Evolutionary conservation across 2,113 vertebrate species (phyloP).

Genomic region (Leucopternis melanops): DNA sequence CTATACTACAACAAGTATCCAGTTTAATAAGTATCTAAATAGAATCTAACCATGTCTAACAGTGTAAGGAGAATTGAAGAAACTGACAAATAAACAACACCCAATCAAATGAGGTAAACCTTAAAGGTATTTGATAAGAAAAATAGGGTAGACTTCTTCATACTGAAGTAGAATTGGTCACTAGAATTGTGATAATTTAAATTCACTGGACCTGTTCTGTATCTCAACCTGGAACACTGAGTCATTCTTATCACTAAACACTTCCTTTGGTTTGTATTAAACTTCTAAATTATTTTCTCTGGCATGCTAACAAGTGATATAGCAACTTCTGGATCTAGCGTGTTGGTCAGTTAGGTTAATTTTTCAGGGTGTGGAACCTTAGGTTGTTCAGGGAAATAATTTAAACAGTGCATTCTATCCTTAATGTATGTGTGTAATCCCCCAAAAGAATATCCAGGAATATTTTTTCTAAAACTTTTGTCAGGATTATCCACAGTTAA

Average conservation of each 20-base stretch:
- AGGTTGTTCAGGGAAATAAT: background rate
- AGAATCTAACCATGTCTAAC: background rate
- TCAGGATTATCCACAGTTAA: background rate
- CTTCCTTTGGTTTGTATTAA: background rate
- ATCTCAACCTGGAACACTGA: background rate
- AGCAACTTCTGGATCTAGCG: background rate
- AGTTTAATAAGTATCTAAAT: background rate
- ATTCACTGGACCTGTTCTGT: background rate
- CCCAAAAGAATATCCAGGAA: background rate
- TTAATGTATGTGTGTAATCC: background rate
- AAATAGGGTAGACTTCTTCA: background rate
- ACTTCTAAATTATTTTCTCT: background rate
- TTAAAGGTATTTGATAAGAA: background rate
- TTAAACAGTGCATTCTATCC: background rate
- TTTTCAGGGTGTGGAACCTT: constrained; percentile 21
- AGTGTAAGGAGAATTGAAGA: background rate
- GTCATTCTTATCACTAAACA: background rate
- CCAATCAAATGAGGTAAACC: background rate
- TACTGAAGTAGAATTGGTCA: background rate
- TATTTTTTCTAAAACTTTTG: background rate
- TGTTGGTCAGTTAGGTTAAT: background rate
- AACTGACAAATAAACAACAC: background rate
- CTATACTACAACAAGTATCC: background rate
- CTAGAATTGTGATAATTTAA: background rate
- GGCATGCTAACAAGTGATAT: background rate